Base-by-base conservation (phyloP, 2,888 invertebrate species). In the Heteromurus nitidus region DNA sequence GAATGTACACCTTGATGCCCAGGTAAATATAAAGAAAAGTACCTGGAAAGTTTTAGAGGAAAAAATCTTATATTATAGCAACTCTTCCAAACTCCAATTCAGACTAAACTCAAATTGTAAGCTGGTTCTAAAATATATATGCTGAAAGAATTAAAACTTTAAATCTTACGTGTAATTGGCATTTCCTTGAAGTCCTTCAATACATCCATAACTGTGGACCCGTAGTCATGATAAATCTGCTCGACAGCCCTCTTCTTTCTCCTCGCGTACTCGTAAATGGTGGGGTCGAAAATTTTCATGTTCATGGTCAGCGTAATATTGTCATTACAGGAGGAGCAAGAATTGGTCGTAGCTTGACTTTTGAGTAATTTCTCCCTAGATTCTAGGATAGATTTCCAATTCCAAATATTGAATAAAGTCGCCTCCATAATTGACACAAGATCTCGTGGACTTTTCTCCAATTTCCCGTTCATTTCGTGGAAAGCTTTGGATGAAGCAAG, bases 161-260 rank as follows among this genome's bases (percentile, higher is more conserved):
- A 44, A 44, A 31, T 47, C 80, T 80, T 47, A 80, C 80, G 68
- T 60, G 80, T 74, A 20, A 80, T 1, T 5, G 74, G 60, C 50
- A 74, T 58, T 9, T 80, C 80, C 31, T 67, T 74, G 28, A 80
- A 60, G 28, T 70, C 36, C 24, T 47, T 16, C 44, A 85, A 50
- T 31, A 82, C 58, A 9, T 36, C 26, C 69, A 85, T 64, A 20
- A 79, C 44, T 7, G 64, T 28, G 60, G 75, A 80, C 20, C 82
- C 74, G 58, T 79, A 79, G 44, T 85, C 85, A 64, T 80, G 83
- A 24, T 82, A 79, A 42, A 82, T 67, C 67, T 83, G 83, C 67
- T 82, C 75, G 47, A 80, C 72, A 9, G 83, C 83, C 30, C 36
- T 55, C 42, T 82, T 70, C 31, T 83, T 67, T 30, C 58, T 58